Conservation (phyloP, 2,888 invertebrate species). For the Pocota personata region DNA sequence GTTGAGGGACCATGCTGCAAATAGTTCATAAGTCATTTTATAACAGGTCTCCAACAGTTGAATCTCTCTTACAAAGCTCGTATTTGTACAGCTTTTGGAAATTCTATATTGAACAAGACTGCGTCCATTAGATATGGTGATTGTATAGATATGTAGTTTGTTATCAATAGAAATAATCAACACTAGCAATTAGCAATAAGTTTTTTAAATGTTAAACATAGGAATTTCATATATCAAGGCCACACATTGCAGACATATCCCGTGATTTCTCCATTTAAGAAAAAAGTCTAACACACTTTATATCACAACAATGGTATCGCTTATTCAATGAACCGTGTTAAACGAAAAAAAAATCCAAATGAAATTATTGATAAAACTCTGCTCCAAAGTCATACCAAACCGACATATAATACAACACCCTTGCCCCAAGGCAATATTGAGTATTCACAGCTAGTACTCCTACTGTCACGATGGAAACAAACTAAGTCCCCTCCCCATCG, state of each 20-base stretch:
- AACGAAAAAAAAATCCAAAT: background rate
- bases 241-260: slow-evolving; percentile 57
- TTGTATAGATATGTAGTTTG: background rate
- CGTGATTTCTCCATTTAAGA: background rate
- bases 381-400: slow-evolving; percentile 6
- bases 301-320: slow-evolving; percentile 9
- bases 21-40: background rate
- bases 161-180: background rate
- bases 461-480: slow-evolving; percentile 17
- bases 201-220: slow-evolving; percentile 37
- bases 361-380: slow-evolving; percentile 65
- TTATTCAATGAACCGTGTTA: slow-evolving; percentile 31
- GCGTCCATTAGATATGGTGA: background rate
- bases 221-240: slow-evolving; percentile 49
- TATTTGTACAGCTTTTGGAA: slow-evolving; percentile 14
- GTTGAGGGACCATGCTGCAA: too few species aligned
- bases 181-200: background rate
- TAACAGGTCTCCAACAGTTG: background rate
- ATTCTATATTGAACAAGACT: background rate
- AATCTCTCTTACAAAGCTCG: background rate
- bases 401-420: background rate
- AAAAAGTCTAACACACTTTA: too few species aligned
- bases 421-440: background rate
- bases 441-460: background rate
- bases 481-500: background rate